Conservation (phyloP, 2,113 vertebrate genomes). For the Hirundichthys speculiger region DNA sequence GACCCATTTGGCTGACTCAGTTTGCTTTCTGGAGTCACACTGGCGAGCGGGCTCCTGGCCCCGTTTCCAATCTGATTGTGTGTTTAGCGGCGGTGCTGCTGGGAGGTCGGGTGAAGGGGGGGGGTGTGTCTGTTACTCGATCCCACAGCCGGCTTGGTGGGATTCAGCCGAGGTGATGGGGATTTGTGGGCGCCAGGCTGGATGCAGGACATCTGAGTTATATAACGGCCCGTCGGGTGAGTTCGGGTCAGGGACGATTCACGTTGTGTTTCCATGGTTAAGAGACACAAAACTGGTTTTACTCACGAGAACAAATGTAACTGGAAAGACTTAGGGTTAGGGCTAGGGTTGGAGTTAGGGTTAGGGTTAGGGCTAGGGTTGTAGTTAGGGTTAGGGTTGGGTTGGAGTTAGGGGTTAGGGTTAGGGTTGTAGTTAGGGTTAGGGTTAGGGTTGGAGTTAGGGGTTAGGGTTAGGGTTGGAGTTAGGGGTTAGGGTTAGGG, state of each 20-base stretch:
- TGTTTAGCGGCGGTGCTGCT: not conserved
- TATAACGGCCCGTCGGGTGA: not conserved
- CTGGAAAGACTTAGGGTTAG: not conserved
- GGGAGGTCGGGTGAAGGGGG: not conserved
- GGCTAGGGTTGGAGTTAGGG: too few relatives aligned
- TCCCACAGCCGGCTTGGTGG: constrained; percentile 5
- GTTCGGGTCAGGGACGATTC: constrained; percentile 28
- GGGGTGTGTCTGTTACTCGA: not conserved
- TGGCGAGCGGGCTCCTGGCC: not conserved
- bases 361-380: too few relatives aligned
- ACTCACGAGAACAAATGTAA: not conserved
- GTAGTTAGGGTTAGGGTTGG: too few relatives aligned
- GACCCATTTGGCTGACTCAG: constrained; percentile 19
- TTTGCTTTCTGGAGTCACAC: constrained; percentile 8
- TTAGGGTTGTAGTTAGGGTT: too few relatives aligned
- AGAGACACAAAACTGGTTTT: not conserved
- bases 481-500: too few relatives aligned
- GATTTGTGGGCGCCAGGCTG: constrained; percentile 57
- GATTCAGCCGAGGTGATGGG: constrained; percentile 41
- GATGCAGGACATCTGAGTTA: constrained; percentile 49
- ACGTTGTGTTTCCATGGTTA: not conserved
- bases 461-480: too few relatives aligned
- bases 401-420: too few relatives aligned
- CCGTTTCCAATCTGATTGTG: constrained; percentile 9
- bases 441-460: too few relatives aligned